Evolutionary conservation across 2,113 vertebrate genomes (phyloP).

Genomic region (Ramphastos sulfuratus): DNA sequence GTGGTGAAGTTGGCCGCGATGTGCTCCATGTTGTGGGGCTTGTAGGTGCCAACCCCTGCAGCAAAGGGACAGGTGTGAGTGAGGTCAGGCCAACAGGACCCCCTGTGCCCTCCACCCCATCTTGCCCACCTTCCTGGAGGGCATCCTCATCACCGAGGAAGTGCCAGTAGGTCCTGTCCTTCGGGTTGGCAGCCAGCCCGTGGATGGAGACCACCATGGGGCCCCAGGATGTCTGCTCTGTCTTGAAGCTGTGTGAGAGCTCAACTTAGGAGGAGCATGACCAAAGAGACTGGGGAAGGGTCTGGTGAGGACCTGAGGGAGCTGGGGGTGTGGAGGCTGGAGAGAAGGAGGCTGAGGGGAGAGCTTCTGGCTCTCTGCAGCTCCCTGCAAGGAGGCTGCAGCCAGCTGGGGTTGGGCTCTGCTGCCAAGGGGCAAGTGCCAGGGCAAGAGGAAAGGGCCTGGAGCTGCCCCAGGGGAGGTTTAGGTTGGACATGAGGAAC

Average conservation of each 20-base stretch:
- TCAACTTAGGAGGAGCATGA: background rate
- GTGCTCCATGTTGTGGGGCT: slow-evolving; percentile 1
- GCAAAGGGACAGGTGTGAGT: fast-evolving
- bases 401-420: no score
- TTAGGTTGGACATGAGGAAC: no score
- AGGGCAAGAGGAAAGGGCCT: no score
- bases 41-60: slow-evolving; percentile 60
- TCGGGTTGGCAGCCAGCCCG: background rate
- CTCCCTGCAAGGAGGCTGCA: no score
- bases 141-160: background rate
- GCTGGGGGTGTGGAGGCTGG: no score
- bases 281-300: background rate
- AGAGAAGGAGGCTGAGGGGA: no score
- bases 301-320: no score
- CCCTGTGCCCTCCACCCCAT: fast-evolving
- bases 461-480: no score
- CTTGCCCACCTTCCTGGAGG: fast-evolving
- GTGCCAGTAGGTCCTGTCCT: slow-evolving; percentile 73
- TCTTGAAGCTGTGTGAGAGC: background rate
- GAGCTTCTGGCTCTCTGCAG: no score
- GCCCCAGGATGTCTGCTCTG: slow-evolving; percentile 50
- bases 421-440: no score
- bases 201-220: slow-evolving; percentile 68
- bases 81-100: fast-evolving
- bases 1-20: no score